These are phyloP conservation scores for Nebria salina DNA, from an alignment of 2,888 invertebrate species.

Conservation along the genomic window DNA sequence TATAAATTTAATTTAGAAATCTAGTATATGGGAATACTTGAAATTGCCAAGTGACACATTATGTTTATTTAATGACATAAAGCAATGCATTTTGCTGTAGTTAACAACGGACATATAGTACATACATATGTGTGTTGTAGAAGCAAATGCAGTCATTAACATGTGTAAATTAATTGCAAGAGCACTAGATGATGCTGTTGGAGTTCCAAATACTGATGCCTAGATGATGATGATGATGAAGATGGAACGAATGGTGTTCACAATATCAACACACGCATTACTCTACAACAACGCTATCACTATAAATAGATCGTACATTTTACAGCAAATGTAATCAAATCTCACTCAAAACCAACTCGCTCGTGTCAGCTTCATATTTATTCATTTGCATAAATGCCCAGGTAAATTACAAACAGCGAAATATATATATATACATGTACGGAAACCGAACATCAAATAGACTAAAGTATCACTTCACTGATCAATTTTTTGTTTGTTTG, in stretches of 20 bases:
- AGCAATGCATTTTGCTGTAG: conserved; percentile 7
- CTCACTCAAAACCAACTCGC: background rate
- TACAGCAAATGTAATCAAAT: background rate
- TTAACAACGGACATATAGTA: background rate
- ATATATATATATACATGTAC: background rate
- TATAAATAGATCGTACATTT: too few relatives aligned
- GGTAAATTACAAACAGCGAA: background rate
- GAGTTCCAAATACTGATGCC: too few relatives aligned
- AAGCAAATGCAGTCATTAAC: background rate
- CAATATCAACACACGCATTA: background rate
- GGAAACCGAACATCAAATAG: background rate
- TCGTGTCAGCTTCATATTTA: background rate
- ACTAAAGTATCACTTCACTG: background rate
- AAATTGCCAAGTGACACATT: too few relatives aligned
- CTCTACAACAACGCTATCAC: too few relatives aligned
- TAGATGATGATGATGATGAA: too few relatives aligned
- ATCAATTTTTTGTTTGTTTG: background rate
- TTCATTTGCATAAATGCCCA: background rate
- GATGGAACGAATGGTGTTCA: background rate
- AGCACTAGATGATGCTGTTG: background rate
- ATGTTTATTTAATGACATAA: conserved; percentile 13
- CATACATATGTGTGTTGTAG: background rate
- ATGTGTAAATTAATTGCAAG: conserved; percentile 14
- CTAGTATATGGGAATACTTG: too few relatives aligned
- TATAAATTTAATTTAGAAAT: too few relatives aligned